Evolutionary conservation across 2,888 invertebrate genomes (phyloP).

Genomic region (Platycnemis pennipes): DNA sequence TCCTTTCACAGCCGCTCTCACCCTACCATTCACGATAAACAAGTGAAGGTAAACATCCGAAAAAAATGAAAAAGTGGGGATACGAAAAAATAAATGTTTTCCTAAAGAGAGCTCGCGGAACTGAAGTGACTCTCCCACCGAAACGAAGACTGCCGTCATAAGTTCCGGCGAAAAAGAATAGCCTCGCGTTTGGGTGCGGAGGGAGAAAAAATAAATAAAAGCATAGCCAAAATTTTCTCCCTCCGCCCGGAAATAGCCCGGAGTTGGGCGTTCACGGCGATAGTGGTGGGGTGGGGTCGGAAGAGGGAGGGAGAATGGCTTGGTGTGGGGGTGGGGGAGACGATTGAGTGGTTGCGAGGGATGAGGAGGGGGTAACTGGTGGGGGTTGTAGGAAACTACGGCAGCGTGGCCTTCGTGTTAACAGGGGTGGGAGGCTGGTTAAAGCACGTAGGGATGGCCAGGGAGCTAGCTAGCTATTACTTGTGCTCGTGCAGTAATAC

Average conservation of each 20-base stretch:
- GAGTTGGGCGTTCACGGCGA: neutral
- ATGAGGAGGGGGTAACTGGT: neutral
- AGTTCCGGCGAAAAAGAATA: neutral
- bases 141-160: neutral
- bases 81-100: neutral
- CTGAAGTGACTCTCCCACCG: conserved; percentile 17
- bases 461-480: too few relatives aligned
- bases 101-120: conserved; percentile 12
- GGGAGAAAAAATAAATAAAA: neutral
- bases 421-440: neutral
- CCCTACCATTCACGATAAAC: neutral
- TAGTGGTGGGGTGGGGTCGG: too few relatives aligned
- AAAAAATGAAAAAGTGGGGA: conserved; percentile 34
- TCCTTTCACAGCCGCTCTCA: conserved; percentile 17
- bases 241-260: conserved; percentile 23
- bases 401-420: neutral
- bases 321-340: neutral
- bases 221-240: conserved; percentile 4
- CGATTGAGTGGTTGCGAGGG: neutral
- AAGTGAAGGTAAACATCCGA: conserved; percentile 35
- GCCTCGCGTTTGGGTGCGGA: neutral
- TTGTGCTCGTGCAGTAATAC: too few relatives aligned
- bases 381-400: neutral
- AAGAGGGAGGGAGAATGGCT: neutral
- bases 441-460: neutral